Percentiles rank a stretch among this genome's conserved stretches.
These are phyloP conservation scores for Caenorhabditis imperialis DNA, from an alignment of 2,888 invertebrate genomes.

Conservation along the genomic window DNA sequence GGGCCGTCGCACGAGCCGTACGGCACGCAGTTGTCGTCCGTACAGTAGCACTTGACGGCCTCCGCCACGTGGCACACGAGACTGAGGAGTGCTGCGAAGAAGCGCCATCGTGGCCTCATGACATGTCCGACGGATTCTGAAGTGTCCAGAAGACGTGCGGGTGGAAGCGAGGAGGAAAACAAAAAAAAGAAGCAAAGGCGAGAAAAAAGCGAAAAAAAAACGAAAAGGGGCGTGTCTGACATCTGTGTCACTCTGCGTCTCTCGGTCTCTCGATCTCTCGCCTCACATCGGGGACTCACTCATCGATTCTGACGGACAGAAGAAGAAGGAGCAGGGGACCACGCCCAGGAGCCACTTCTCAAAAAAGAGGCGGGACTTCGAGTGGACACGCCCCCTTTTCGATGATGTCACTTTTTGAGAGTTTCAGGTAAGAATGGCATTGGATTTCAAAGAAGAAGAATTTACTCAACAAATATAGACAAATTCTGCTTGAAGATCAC, in stretches of 20 bases:
- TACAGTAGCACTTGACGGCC: conserved; percentile 65
- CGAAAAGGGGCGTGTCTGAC: conserved; percentile 42
- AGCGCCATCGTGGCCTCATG: conserved; percentile 43
- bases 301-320: conserved; percentile 51
- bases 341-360: too few relatives aligned
- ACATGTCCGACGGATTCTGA: conserved; percentile 14
- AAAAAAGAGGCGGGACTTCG: too few relatives aligned
- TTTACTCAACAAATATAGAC: too few relatives aligned
- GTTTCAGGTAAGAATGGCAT: conserved; percentile 10
- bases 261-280: conserved; percentile 21
- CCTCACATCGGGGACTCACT: conserved; percentile 35
- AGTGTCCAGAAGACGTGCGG: not conserved
- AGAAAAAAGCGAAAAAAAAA: conserved; percentile 28
- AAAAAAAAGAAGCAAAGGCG: conserved; percentile 26
- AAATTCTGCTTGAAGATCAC: too few relatives aligned
- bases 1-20: conserved; percentile 76
- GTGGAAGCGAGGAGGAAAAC: not conserved
- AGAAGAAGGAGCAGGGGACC: conserved; percentile 38
- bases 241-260: conserved; percentile 43
- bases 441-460: too few relatives aligned
- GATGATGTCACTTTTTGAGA: conserved; percentile 23
- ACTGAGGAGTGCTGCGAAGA: conserved; percentile 7
- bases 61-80: conserved; percentile 20
- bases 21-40: conserved; percentile 75
- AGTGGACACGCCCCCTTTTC: conserved; percentile 1